These are phyloP conservation scores for Petrocephalus zakoni DNA, from an alignment of 2,113 vertebrate genomes.

Conservation along the genomic window DNA sequence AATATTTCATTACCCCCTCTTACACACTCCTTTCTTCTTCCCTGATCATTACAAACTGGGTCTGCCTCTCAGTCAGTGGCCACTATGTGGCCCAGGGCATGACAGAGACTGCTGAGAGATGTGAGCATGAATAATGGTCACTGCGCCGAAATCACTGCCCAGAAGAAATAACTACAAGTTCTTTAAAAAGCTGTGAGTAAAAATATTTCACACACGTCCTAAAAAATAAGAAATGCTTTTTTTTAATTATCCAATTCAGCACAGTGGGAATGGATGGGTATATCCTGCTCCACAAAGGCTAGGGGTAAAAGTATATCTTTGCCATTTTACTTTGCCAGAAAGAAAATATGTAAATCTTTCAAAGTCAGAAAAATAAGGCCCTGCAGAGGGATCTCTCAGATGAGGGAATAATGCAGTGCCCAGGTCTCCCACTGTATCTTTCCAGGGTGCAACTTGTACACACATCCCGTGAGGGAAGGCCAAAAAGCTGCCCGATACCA, in stretches of 20 bases:
- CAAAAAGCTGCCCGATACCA: not conserved
- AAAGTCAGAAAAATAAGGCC: constrained; percentile 31
- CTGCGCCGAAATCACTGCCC: not conserved
- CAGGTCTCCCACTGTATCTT: constrained; percentile 15
- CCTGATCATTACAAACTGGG: not conserved
- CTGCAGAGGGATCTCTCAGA: constrained; percentile 46
- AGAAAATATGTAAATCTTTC: not conserved
- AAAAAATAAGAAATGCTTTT: not conserved
- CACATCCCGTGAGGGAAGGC: constrained; percentile 19
- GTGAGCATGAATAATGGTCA: not conserved
- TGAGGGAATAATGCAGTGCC: constrained; percentile 45
- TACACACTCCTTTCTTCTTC: not conserved
- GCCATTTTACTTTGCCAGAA: not conserved
- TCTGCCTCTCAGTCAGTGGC: not conserved
- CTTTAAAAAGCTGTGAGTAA: not conserved
- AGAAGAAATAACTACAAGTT: not conserved
- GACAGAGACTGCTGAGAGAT: not conserved
- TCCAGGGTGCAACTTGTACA: constrained; percentile 30
- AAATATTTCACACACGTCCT: not conserved
- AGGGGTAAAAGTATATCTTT: not conserved
- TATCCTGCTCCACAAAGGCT: not conserved
- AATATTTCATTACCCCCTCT: not conserved
- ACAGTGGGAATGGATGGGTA: not conserved
- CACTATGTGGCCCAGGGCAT: not conserved
- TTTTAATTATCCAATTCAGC: not conserved